Percentiles rank a stretch among this genome's conserved stretches.
These are phyloP conservation scores for Artibeus jamaicensis DNA, from an alignment of 2,797 vertebrate genomes.

Conservation along the genomic window DNA sequence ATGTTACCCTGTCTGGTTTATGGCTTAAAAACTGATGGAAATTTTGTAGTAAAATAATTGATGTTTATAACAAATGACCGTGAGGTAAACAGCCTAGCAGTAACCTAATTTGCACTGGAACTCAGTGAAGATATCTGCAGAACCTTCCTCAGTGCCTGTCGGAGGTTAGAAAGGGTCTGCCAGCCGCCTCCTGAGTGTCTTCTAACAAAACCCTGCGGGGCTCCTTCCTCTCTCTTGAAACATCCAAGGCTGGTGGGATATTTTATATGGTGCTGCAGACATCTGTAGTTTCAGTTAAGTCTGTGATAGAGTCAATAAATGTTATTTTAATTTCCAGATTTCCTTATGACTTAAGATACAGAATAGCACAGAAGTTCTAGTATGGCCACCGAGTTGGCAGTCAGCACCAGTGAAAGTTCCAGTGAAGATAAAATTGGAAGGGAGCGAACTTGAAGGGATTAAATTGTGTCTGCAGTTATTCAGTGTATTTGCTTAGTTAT, in stretches of 20 bases:
- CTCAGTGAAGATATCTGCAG: not conserved
- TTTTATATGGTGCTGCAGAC: not conserved
- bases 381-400: not conserved
- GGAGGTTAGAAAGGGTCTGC: not conserved
- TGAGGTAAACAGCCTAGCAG: not conserved
- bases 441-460: not conserved
- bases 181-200: not conserved
- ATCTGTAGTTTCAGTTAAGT: not conserved
- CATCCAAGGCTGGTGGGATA: not conserved
- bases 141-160: not conserved
- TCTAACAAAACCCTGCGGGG: not conserved
- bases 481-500: not conserved
- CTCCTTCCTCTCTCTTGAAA: not conserved
- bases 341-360: not conserved
- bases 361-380: not conserved
- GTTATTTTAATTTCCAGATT: not conserved
- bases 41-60: not conserved
- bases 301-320: not conserved
- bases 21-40: conserved; percentile 1
- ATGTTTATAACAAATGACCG: not conserved
- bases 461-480: not conserved
- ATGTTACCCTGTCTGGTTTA: not conserved
- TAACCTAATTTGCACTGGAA: not conserved
- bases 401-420: not conserved
- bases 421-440: not conserved